A percentile compares a stretch with the other conserved stretches of the same genome.
phyloP scores from a whole-genome alignment of 2,888 invertebrate genomes.

The Andrena minutula region DNA sequence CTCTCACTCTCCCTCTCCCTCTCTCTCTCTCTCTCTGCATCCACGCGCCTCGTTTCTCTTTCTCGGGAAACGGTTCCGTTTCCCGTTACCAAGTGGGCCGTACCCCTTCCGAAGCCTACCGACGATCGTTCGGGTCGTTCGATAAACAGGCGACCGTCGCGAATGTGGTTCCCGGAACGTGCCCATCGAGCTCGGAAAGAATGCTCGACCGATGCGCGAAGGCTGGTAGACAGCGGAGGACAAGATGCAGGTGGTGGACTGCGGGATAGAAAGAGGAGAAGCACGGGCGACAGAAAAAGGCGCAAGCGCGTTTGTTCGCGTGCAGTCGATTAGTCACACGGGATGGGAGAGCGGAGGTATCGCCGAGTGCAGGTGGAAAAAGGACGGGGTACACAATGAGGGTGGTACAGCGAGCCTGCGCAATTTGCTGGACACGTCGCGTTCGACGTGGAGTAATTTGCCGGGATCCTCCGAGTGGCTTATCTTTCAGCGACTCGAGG shows the following conservation, averaged over 20 bases:
- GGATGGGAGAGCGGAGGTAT: not conserved
- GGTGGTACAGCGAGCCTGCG: conserved; percentile 4
- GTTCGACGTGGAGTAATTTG: conserved; percentile 5
- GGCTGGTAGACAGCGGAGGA: not conserved
- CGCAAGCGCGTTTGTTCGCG: not conserved
- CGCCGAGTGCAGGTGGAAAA: not conserved
- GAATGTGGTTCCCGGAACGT: conserved; percentile 5
- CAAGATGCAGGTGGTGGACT: conserved; percentile 7
- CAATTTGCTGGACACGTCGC: conserved; percentile 18
- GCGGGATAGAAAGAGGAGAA: conserved; percentile 16
- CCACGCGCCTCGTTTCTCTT: not conserved
- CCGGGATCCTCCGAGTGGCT: not conserved
- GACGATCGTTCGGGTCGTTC: conserved; percentile 1
- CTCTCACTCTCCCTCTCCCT: not conserved
- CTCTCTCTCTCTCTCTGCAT: not conserved
- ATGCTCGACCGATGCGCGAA: not conserved
- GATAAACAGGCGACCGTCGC: conserved; percentile 25
- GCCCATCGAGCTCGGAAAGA: not conserved
- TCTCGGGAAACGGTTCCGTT: conserved; percentile 21
- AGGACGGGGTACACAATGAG: conserved; percentile 28
- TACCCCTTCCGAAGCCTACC: conserved; percentile 9
- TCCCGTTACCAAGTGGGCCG: conserved; percentile 23
- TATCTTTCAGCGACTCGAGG: not conserved
- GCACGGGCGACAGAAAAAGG: not conserved
- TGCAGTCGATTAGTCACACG: conserved; percentile 14